Evolutionary conservation across 2,888 invertebrate genomes (phyloP).

Genomic region (Priocnemis perturbator): DNA sequence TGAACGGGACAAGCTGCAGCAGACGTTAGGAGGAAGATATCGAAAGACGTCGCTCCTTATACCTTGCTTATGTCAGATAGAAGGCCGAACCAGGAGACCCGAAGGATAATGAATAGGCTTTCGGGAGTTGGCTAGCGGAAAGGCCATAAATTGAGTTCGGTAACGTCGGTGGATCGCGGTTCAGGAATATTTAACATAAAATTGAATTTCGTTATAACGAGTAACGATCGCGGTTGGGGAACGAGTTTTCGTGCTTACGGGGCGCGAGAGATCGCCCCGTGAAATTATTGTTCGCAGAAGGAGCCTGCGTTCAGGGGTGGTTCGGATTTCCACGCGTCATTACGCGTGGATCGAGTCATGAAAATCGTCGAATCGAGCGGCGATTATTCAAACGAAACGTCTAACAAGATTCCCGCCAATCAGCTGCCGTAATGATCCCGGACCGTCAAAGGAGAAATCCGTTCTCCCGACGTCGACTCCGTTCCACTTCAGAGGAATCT

Average conservation of each 20-base stretch:
- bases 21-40: too few relatives aligned
- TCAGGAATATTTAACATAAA: constrained; percentile 71
- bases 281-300: constrained; percentile 49
- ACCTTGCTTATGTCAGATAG: neutral
- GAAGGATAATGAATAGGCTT: constrained; percentile 29
- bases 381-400: constrained; percentile 73
- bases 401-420: constrained; percentile 73
- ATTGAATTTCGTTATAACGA: constrained; percentile 71
- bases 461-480: constrained; percentile 29
- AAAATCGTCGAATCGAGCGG: constrained; percentile 68
- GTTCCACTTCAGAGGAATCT: constrained; percentile 27
- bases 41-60: too few relatives aligned
- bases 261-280: constrained; percentile 44
- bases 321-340: constrained; percentile 70
- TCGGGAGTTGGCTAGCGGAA: constrained; percentile 20
- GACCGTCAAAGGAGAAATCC: constrained; percentile 49
- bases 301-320: constrained; percentile 8
- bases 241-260: constrained; percentile 29
- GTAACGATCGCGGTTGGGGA: constrained; percentile 56
- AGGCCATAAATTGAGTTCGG: constrained; percentile 66
- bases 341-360: constrained; percentile 72
- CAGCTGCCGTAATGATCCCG: constrained; percentile 66
- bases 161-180: constrained; percentile 59
- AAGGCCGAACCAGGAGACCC: neutral
- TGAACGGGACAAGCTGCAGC: too few relatives aligned